Conservation (phyloP, 1,140 invertebrate genomes). For the Sminthurides bifidus region DNA sequence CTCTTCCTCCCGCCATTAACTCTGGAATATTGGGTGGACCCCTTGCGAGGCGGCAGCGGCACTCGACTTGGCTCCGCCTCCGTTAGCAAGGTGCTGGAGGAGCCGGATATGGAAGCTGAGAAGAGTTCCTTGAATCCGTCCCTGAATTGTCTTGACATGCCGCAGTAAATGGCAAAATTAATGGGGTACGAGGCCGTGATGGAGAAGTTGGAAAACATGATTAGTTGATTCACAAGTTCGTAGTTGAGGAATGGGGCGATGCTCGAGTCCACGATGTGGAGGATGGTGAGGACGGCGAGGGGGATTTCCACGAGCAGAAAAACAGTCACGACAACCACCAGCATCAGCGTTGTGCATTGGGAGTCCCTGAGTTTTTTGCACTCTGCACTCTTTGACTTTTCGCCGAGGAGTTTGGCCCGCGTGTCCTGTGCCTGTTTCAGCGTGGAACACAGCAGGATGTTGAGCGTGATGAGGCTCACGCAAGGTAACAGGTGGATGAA, state of each 20-base stretch:
- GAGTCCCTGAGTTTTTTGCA: constrained; percentile 69
- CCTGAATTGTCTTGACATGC: constrained; percentile 84
- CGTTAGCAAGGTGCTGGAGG: constrained; percentile 40
- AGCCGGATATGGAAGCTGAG: too few relatives aligned
- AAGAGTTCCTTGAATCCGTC: constrained; percentile 88
- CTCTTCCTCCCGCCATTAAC: constrained; percentile 61
- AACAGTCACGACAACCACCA: constrained; percentile 86
- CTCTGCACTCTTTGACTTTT: constrained; percentile 55
- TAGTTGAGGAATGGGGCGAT: constrained; percentile 50
- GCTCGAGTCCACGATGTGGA: constrained; percentile 65
- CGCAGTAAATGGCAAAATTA: constrained; percentile 91
- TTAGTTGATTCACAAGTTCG: constrained; percentile 63
- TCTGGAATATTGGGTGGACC: constrained; percentile 58
- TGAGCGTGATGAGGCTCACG: constrained; percentile 73
- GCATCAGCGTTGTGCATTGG: constrained; percentile 86
- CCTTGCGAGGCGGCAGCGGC: constrained; percentile 35
- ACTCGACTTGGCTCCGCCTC: constrained; percentile 38
- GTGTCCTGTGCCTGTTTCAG: constrained; percentile 68
- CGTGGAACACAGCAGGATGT: constrained; percentile 71
- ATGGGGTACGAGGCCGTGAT: constrained; percentile 83
- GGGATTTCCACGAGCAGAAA: constrained; percentile 85
- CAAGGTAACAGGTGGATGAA: constrained; percentile 85
- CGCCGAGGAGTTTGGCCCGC: constrained; percentile 64
- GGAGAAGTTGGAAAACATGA: constrained; percentile 80
- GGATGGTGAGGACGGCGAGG: constrained; percentile 68